Evolutionary conservation across 2,113 vertebrate species (phyloP).

Genomic region (Trochalopteron elliotii): DNA sequence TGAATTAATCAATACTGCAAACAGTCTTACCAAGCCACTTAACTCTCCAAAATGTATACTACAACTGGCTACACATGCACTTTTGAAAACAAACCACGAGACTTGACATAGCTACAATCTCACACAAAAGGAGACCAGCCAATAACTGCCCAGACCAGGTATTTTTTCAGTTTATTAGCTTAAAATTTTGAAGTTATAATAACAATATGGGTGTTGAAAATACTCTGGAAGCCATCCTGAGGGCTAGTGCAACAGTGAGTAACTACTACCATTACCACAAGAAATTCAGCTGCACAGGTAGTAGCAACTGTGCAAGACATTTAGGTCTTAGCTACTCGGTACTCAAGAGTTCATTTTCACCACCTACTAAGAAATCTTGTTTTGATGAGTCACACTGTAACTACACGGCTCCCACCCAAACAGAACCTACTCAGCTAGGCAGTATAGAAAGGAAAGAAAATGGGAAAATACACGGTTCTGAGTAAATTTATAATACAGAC

Average conservation of each 20-base stretch:
- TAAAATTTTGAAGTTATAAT: background rate
- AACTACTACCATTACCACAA: background rate
- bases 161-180: background rate
- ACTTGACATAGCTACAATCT: background rate
- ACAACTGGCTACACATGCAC: background rate
- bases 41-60: background rate
- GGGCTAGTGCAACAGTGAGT: background rate
- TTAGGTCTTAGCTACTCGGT: background rate
- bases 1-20: background rate
- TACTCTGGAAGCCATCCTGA: background rate
- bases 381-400: background rate
- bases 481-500: constrained; percentile 37
- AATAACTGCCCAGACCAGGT: background rate
- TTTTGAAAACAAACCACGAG: background rate
- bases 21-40: background rate
- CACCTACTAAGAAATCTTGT: background rate
- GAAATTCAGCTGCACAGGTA: background rate
- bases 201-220: background rate
- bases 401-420: background rate
- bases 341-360: background rate
- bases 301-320: background rate
- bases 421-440: background rate
- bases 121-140: background rate
- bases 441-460: background rate
- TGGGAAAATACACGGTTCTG: background rate